Evolutionary conservation across 2,797 vertebrate species (phyloP).

Genomic region (Centropyge bicolor): DNA sequence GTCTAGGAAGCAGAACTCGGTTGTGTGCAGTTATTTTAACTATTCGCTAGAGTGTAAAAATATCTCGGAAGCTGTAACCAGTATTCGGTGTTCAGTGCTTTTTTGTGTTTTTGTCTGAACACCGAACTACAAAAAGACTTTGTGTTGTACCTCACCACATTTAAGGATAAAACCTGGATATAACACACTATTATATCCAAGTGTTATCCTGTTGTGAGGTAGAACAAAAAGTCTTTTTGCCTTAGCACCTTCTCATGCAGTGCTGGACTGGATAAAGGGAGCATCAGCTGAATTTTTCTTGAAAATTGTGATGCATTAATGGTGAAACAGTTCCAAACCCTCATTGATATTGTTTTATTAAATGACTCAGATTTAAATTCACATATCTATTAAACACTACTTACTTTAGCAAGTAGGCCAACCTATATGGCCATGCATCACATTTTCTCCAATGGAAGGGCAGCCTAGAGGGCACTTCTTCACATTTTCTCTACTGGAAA

Average conservation of each 20-base stretch:
- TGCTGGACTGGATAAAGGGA: neutral
- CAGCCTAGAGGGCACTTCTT: neutral
- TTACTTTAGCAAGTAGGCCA: neutral
- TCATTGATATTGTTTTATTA: too few species aligned
- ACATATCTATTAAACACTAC: neutral
- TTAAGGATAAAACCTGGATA: neutral
- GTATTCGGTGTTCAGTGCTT: constrained; percentile 27
- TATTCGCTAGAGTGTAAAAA: constrained; percentile 27
- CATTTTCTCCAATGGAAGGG: too few species aligned
- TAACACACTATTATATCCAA: neutral
- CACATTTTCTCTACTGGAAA: neutral
- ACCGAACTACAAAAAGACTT: neutral
- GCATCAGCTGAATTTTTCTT: neutral
- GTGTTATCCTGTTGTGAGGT: constrained; percentile 5
- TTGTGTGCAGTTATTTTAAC: constrained; percentile 18
- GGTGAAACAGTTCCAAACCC: neutral
- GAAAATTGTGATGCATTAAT: neutral
- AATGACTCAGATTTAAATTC: neutral
- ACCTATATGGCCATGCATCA: too few species aligned
- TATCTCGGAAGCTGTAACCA: constrained; percentile 4
- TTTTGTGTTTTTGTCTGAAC: neutral
- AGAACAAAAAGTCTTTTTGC: constrained; percentile 4
- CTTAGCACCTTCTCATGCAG: neutral
- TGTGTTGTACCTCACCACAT: neutral
- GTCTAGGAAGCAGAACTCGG: constrained; percentile 13